phyloP scores from a whole-genome alignment of 2,888 invertebrate genomes.

The Nipponacmea schrenckii region DNA sequence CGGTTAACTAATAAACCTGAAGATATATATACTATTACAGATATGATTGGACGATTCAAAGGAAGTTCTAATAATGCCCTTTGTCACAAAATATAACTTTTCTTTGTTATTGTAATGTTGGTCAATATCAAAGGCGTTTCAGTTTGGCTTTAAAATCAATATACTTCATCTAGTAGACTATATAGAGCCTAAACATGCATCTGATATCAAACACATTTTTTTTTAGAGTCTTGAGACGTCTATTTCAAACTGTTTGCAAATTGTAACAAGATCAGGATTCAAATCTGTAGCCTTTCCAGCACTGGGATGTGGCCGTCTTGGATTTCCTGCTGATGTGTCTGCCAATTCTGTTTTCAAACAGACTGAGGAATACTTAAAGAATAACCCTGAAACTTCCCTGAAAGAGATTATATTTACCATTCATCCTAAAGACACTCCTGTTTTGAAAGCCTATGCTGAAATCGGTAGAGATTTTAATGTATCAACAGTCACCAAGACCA shows the following conservation, averaged over 20 bases:
- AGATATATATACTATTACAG: too few relatives aligned
- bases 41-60: too few relatives aligned
- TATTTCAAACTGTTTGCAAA: conserved; percentile 16
- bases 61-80: too few relatives aligned
- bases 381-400: conserved; percentile 20
- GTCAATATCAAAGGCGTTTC: too few relatives aligned
- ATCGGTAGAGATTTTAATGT: not conserved
- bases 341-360: conserved; percentile 28
- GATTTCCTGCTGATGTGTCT: conserved; percentile 30
- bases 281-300: conserved; percentile 38
- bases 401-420: conserved; percentile 29
- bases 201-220: too few relatives aligned
- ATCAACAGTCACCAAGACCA: not conserved
- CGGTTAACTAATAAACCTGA: too few relatives aligned
- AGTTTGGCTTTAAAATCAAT: too few relatives aligned
- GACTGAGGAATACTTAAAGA: conserved; percentile 17
- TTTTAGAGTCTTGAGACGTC: too few relatives aligned
- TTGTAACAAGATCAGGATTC: conserved; percentile 16
- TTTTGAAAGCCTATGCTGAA: conserved; percentile 4
- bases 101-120: too few relatives aligned
- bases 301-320: conserved; percentile 37
- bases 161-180: too few relatives aligned
- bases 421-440: conserved; percentile 19
- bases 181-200: too few relatives aligned
- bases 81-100: too few relatives aligned